phyloP scores from a whole-genome alignment of 2,113 vertebrate genomes.

The Morone saxatilis region DNA sequence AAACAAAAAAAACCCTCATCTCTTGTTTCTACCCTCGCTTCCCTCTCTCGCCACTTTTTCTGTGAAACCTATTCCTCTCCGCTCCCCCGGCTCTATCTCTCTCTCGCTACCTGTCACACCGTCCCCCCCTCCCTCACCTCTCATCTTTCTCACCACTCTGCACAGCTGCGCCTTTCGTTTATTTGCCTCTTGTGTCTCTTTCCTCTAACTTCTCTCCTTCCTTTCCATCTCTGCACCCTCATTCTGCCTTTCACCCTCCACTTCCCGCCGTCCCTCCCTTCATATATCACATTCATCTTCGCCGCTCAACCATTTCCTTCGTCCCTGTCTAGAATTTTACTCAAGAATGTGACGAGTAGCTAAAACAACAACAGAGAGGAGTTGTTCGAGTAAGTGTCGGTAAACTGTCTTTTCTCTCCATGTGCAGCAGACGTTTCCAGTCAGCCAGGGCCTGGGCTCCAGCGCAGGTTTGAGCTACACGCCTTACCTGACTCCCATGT shows the following conservation, averaged over 20 bases:
- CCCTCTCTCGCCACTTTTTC: background rate
- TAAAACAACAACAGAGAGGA: background rate
- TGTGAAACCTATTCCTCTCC: conserved; percentile 13
- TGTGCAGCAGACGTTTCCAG: conserved; percentile 93
- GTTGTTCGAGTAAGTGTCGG: background rate
- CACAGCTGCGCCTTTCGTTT: conserved; percentile 33
- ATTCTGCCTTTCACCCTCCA: conserved; percentile 25
- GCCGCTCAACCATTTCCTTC: background rate
- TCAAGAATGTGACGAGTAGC: background rate
- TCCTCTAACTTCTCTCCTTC: background rate
- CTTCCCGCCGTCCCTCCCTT: background rate
- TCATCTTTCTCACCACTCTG: conserved; percentile 20
- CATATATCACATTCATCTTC: conserved; percentile 20
- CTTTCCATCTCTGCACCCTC: background rate
- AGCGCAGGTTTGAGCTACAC: conserved; percentile 95
- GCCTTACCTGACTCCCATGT: conserved; percentile 95
- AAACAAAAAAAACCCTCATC: background rate
- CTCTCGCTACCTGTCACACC: conserved; percentile 26
- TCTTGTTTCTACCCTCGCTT: conserved; percentile 34
- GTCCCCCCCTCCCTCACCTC: background rate
- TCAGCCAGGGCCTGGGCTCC: conserved; percentile 94
- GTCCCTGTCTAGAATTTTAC: conserved; percentile 10
- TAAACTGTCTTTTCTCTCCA: conserved; percentile 22
- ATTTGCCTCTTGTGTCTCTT: conserved; percentile 27
- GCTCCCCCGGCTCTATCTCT: background rate